phyloP scores from a whole-genome alignment of 2,888 invertebrate species.

The Acleris literana region DNA sequence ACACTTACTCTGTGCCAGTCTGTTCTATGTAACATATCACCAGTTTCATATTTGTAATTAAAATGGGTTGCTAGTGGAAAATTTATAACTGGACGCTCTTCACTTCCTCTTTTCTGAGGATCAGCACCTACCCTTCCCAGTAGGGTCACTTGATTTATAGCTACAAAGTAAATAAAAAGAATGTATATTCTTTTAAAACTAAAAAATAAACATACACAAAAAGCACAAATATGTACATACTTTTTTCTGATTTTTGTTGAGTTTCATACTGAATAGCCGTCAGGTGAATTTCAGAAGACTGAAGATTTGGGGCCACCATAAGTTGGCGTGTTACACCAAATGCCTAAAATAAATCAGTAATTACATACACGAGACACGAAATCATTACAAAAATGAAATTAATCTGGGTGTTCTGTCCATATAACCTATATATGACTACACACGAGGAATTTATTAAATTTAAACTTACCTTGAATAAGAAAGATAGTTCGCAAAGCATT shows the following conservation, averaged over 20 bases:
- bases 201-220: background rate
- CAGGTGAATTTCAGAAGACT: constrained; percentile 45
- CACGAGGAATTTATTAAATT: constrained; percentile 1
- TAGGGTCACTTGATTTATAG: constrained; percentile 92
- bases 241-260: constrained; percentile 68
- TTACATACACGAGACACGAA: background rate
- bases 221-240: constrained; percentile 47
- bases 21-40: constrained; percentile 92
- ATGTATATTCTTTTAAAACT: background rate
- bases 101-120: constrained; percentile 92
- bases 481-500: background rate
- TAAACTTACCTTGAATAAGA: constrained; percentile 18
- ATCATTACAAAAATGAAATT: background rate
- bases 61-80: constrained; percentile 96
- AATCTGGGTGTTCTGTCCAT: background rate
- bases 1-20: constrained; percentile 96
- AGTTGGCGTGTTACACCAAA: constrained; percentile 44
- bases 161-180: constrained; percentile 45
- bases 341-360: constrained; percentile 45
- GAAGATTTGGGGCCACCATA: constrained; percentile 35
- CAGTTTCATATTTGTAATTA: constrained; percentile 91
- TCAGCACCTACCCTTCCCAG: constrained; percentile 95
- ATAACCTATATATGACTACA: constrained; percentile 6
- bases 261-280: constrained; percentile 49
- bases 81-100: constrained; percentile 92